Evolutionary conservation across 2,113 vertebrate species (phyloP).

Genomic region (Rhodinocichla rosea): DNA sequence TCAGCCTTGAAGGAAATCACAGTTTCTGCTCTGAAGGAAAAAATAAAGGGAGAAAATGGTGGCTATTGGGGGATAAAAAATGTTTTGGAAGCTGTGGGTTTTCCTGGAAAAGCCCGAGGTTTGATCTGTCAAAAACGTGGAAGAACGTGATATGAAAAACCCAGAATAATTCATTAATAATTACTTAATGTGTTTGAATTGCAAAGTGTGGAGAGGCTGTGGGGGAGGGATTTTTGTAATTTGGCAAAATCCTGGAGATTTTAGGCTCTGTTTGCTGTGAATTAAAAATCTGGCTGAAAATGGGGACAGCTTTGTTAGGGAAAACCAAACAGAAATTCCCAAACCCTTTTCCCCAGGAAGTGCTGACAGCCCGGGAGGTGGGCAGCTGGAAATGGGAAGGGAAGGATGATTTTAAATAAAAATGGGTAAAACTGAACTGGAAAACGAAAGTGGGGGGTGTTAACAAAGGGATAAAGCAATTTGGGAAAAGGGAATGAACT

Average conservation of each 20-base stretch:
- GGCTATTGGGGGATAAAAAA: neutral
- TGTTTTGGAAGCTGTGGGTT: neutral
- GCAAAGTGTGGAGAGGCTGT: neutral
- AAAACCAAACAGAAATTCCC: neutral
- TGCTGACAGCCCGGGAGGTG: fast-evolving
- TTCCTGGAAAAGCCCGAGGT: neutral
- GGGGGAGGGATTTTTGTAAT: neutral
- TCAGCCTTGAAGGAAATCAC: neutral
- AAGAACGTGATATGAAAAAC: fast-evolving
- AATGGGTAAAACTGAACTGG: fast-evolving
- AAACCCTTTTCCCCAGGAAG: fast-evolving
- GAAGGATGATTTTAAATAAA: neutral
- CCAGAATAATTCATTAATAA: fast-evolving
- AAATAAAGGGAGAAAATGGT: neutral
- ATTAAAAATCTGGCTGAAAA: neutral
- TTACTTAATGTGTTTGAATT: neutral
- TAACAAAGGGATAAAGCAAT: fast-evolving
- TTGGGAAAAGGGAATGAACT: too few relatives aligned
- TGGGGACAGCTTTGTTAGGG: neutral
- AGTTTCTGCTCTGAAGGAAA: neutral
- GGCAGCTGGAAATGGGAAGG: neutral
- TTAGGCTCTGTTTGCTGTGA: neutral
- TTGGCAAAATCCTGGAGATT: neutral
- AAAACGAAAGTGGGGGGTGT: fast-evolving
- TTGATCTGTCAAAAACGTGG: neutral